Evolutionary conservation across 2,113 vertebrate species (phyloP), one percentile per base, ranked within the genome.

Genomic region (Cynocephalus volans): DNA sequence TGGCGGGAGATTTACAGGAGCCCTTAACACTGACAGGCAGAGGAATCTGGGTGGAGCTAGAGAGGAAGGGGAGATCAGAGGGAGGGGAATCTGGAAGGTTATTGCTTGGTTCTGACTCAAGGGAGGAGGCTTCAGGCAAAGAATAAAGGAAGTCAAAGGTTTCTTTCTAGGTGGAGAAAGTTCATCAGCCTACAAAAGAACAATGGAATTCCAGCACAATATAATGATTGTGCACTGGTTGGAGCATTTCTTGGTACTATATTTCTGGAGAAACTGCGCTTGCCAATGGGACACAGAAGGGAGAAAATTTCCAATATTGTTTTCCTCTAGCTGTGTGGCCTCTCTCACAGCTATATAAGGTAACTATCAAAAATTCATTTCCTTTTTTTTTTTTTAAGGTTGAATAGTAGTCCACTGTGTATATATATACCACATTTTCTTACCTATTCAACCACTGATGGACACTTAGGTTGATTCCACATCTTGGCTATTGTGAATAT

Each of bases 101-200:
- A 56, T 14, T 45, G 58, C 76, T 82, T 52, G 33, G 41, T 54
- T 91, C 56, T 62, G 58, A 80, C 19, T 93, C 54, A 56, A 84
- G 50, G 48, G 56, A 86, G 15, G 48, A 94, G 62, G 48, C 28
- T 77, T 52, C 21, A 50, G 73, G 77, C 48, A 76, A 48, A 93
- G 31, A 96, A 7, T 24, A 41, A 58, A 84, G 14, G 18, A 88
- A 97, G 24, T 41, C 41, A 72, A 87, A 93, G 33, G 23, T 89
- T 88, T 81, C 88, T 93, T 64, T 84, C 45, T 72, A 80, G 15
- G 13, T 24, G 21, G 7, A 92, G 26, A 54, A 36, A 36, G 26
- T 58, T 36, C 50, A 72, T 45, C 41, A 33, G 73, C 8, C 72
- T 67, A 8, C 82, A 41, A 95, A 82, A 54, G 33, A 89, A 77